Evolutionary conservation across 1,140 invertebrate species (phyloP).

Genomic region (Heliothis virescens): DNA sequence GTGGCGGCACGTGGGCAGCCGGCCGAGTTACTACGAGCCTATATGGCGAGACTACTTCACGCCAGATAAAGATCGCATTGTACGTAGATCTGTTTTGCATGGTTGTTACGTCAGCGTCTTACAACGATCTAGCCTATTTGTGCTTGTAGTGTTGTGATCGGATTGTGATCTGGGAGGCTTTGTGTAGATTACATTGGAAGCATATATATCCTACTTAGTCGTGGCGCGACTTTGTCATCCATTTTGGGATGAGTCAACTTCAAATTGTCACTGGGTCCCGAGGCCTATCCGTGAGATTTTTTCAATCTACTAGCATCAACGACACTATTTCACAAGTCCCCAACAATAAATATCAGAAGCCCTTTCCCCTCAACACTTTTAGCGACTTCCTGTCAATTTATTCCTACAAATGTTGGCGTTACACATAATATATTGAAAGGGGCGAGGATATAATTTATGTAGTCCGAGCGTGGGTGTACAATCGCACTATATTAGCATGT

Average conservation of each 20-base stretch:
- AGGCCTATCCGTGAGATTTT: too few relatives aligned
- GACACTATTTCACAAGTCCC: constrained; percentile 14
- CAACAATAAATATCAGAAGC: constrained; percentile 24
- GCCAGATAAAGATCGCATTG: constrained; percentile 24
- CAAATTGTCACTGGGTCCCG: neutral
- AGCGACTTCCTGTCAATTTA: constrained; percentile 46
- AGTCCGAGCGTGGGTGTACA: neutral
- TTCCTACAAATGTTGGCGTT: constrained; percentile 18
- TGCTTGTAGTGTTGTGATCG: too few relatives aligned
- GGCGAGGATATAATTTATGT: constrained; percentile 25
- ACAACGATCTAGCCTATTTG: too few relatives aligned
- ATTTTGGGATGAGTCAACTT: neutral
- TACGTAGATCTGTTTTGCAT: constrained; percentile 25
- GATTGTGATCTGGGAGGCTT: too few relatives aligned
- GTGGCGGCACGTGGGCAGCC: constrained; percentile 59
- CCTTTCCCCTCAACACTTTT: constrained; percentile 22
- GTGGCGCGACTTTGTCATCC: too few relatives aligned
- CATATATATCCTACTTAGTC: too few relatives aligned
- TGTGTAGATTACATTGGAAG: too few relatives aligned
- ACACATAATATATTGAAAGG: constrained; percentile 29
- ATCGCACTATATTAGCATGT: constrained; percentile 2
- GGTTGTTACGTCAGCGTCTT: constrained; percentile 11
- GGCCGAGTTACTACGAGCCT: constrained; percentile 39
- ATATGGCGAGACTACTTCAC: constrained; percentile 44
- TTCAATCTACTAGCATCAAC: constrained; percentile 1